Evolutionary conservation across 1,140 invertebrate species (phyloP), one percentile per base, ranked within the genome.

Genomic region (Zophobas morio): DNA sequence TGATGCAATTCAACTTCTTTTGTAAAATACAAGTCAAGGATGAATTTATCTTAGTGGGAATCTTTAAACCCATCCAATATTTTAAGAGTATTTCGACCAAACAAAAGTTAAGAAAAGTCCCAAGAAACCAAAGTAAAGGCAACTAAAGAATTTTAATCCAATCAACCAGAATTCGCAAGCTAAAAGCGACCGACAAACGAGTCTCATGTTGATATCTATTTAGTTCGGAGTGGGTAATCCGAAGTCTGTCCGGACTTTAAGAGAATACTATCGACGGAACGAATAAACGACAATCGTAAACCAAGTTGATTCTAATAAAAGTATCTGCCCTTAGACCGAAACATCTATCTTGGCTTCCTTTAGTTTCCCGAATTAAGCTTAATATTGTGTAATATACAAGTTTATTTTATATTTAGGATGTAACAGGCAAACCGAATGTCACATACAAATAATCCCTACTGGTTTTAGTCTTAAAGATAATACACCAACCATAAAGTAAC

Each of bases 131-230:
- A 72, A 20, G 35, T 34, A 72, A 72, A 46, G 57, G 32, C 57
- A 72, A 53, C 70, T 53, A 36, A 72, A 72, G 70, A 72, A 72
- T 72, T 72, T 72, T 72, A 72, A 72, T 72, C 70, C 70, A 72
- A 72, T 72, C 70, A 72, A 35, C 34, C 20, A 39, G 51, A 54
- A 72, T 72, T 53, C 51, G 70, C 47, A 72, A 72, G 70, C 70
- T 71, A 70, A 70, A 70, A 39, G 57, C 57, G 39, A 33, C 51
- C 70, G 70, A 51, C 51, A 37, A 54, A 72, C 70, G 51, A 72
- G 57, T 63, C 57, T 63, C 57, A 63, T 63, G 57, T 63, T 63
- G 57, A 39, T 63, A 63, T 63, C 57, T 63, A 63, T 63, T 63
- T 63, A 63, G 70, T 53, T 34, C 49, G 46, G 70, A 73, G 70